These are phyloP conservation scores for Irena cyanogastra DNA, from an alignment of 2,113 vertebrate genomes.

Conservation along the genomic window DNA sequence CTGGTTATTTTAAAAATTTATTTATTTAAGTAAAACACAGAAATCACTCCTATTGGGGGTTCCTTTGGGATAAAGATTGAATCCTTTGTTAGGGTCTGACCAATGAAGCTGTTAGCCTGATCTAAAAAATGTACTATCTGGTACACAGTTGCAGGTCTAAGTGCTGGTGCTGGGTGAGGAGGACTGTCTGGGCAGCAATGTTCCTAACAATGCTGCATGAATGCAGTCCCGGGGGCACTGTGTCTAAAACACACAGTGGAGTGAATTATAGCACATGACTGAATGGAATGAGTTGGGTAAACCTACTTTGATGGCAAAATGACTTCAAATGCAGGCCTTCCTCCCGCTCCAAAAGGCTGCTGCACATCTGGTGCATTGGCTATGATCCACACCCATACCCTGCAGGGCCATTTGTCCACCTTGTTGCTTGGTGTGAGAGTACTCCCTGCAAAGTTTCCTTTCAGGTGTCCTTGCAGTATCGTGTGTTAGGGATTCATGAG, in stretches of 20 bases:
- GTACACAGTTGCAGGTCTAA: neutral
- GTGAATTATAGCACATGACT: neutral
- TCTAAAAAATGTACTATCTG: neutral
- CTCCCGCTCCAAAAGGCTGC: neutral
- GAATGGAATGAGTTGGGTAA: neutral
- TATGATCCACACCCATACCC: neutral
- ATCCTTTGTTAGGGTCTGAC: neutral
- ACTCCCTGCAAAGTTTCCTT: neutral
- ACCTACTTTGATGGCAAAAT: neutral
- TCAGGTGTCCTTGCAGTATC: neutral
- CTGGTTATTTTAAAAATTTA: neutral
- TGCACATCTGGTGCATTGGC: neutral
- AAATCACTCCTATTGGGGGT: neutral
- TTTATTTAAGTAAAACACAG: neutral
- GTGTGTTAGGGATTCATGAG: neutral
- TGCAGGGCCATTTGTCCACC: neutral
- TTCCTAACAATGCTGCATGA: neutral
- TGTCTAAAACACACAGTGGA: neutral
- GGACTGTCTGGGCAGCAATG: neutral
- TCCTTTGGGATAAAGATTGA: neutral
- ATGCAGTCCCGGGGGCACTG: neutral
- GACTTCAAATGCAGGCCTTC: neutral
- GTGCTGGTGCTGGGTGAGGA: neutral
- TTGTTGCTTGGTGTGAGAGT: neutral
- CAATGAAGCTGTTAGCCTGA: neutral